Evolutionary conservation across 37 sponge, comb jelly and placozoan genomes (phyloP).

Genomic region (Dysidea cf. avara): DNA sequence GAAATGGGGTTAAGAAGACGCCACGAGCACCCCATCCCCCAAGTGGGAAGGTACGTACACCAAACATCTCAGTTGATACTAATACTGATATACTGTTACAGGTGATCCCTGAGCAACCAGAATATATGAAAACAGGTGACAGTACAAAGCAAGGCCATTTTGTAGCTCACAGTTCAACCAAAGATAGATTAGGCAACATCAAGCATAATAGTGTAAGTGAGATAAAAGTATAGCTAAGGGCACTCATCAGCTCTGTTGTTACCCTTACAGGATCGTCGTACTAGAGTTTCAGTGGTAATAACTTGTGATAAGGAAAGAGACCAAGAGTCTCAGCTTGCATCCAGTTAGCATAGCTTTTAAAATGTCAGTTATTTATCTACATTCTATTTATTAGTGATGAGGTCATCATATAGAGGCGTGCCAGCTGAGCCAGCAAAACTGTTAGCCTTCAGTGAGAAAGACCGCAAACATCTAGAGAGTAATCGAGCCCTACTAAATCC

Average conservation of each 20-base stretch:
- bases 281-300: slow-evolving; percentile 27
- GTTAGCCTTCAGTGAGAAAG: slow-evolving; percentile 4
- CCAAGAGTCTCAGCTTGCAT: neutral
- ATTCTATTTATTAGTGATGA: slow-evolving; percentile 33
- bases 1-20: neutral
- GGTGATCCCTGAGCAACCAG: too few species aligned
- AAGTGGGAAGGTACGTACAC: neutral
- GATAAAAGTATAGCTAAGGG: too few species aligned
- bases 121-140: too few species aligned
- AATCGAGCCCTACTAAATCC: slow-evolving; percentile 48
- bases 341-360: neutral
- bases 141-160: too few species aligned
- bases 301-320: slow-evolving; percentile 18
- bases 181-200: too few species aligned
- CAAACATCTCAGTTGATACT: neutral
- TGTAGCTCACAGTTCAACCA: too few species aligned
- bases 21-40: neutral
- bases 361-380: neutral
- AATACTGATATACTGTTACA: too few species aligned
- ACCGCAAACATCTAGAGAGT: slow-evolving; percentile 67
- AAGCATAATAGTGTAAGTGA: too few species aligned
- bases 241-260: slow-evolving; percentile 8
- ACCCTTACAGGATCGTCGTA: slow-evolving; percentile 7
- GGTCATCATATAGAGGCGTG: slow-evolving; percentile 34
- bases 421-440: slow-evolving; percentile 13